phyloP scores from a whole-genome alignment of 2,888 invertebrate genomes.

The Spodoptera picta region DNA sequence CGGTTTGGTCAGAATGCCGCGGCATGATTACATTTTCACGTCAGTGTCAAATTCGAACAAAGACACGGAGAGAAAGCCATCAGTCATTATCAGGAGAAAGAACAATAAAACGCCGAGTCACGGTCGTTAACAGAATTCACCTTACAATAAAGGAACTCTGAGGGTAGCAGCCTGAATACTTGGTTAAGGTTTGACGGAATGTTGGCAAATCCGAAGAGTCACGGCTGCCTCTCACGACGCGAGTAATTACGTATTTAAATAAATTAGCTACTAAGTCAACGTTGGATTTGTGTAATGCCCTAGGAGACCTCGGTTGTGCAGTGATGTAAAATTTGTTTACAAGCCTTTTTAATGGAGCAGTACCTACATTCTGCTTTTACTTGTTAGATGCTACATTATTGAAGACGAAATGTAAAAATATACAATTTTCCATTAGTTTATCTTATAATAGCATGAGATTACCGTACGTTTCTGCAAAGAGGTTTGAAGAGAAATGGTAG shows the following conservation, averaged over 20 bases:
- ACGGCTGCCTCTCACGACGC: slow-evolving; percentile 62
- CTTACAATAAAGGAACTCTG: slow-evolving; percentile 71
- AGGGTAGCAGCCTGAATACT: slow-evolving; percentile 65
- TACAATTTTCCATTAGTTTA: neutral
- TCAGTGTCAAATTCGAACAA: slow-evolving; percentile 83
- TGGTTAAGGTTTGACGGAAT: slow-evolving; percentile 68
- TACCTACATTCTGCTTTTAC: slow-evolving; percentile 17
- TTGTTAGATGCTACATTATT: slow-evolving; percentile 2
- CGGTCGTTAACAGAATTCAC: slow-evolving; percentile 83
- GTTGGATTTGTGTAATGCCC: slow-evolving; percentile 45
- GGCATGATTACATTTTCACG: slow-evolving; percentile 85
- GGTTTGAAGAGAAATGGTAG: slow-evolving; percentile 38
- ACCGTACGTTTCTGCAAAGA: slow-evolving; percentile 24
- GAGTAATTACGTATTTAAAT: slow-evolving; percentile 67
- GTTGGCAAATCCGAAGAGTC: slow-evolving; percentile 72
- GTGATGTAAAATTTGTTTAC: slow-evolving; percentile 29
- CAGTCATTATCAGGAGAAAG: slow-evolving; percentile 85
- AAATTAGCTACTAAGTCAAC: slow-evolving; percentile 62
- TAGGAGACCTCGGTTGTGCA: slow-evolving; percentile 38
- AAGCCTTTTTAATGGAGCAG: slow-evolving; percentile 20
- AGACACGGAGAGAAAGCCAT: slow-evolving; percentile 84
- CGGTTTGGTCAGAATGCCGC: slow-evolving; percentile 48
- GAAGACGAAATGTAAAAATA: neutral
- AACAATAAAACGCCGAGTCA: slow-evolving; percentile 85
- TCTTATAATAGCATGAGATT: slow-evolving; percentile 4